Conservation (phyloP, 2,797 vertebrate species). For the Cheirogaleus major region DNA sequence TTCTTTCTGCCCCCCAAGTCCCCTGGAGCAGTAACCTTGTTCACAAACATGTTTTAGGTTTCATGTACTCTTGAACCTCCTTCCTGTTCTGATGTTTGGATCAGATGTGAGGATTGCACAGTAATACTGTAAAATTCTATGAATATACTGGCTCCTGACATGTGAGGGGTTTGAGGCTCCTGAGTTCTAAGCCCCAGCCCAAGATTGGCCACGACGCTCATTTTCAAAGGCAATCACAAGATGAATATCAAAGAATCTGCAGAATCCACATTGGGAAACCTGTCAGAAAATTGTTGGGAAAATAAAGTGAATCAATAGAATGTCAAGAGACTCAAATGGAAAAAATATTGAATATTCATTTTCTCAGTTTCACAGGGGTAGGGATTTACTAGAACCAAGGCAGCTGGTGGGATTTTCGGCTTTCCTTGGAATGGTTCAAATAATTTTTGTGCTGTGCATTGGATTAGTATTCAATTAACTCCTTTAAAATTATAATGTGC, state of each 20-base stretch:
- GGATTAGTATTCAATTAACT: slow-evolving; percentile 84
- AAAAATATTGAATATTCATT: slow-evolving; percentile 90
- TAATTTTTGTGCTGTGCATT: slow-evolving; percentile 80
- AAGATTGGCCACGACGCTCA: slow-evolving; percentile 21
- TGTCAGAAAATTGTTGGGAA: slow-evolving; percentile 91
- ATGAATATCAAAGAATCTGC: slow-evolving; percentile 88
- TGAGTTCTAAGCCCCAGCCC: slow-evolving; percentile 67
- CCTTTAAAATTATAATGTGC: slow-evolving; percentile 78
- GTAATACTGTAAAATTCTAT: neutral
- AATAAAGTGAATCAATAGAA: slow-evolving; percentile 91
- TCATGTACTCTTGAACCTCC: fast-evolving
- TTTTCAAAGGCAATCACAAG: slow-evolving; percentile 88
- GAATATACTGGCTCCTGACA: neutral
- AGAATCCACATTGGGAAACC: slow-evolving; percentile 87
- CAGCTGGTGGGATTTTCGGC: slow-evolving; percentile 82
- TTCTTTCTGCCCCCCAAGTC: neutral
- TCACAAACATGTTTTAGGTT: neutral
- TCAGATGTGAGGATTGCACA: neutral
- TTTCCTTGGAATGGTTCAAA: slow-evolving; percentile 82
- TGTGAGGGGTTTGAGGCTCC: neutral
- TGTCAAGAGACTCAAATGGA: slow-evolving; percentile 85
- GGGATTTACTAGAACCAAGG: slow-evolving; percentile 84
- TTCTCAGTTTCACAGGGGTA: slow-evolving; percentile 85
- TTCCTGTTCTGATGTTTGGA: neutral
- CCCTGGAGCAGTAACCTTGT: neutral